A percentile compares a stretch with the other conserved stretches of the same genome.
phyloP scores from a whole-genome alignment of 2,888 invertebrate species.

The Cataglyphis cursor region DNA sequence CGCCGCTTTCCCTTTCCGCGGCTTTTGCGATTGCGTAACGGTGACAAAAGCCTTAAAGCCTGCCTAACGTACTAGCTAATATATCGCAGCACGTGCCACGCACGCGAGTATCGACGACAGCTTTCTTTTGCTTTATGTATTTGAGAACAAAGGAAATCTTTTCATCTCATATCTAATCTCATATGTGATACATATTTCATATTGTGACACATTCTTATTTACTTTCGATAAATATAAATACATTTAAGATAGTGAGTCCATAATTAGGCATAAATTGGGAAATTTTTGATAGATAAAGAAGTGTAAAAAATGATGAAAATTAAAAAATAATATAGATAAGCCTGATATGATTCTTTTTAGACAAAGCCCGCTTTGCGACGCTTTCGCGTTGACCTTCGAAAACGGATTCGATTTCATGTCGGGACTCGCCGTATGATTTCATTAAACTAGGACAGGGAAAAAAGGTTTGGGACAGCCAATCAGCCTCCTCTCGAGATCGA shows the following conservation, averaged over 20 bases:
- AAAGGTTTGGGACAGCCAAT: constrained; percentile 70
- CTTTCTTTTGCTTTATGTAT: constrained; percentile 19
- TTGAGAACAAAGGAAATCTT: constrained; percentile 30
- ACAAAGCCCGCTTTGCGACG: background rate
- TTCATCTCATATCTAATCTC: constrained; percentile 23
- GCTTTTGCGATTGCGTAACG: constrained; percentile 75
- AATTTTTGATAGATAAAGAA: background rate
- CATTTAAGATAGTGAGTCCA: background rate
- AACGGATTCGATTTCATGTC: constrained; percentile 59
- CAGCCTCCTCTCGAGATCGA: constrained; percentile 78
- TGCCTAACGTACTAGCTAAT: constrained; percentile 36
- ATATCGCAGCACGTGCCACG: constrained; percentile 65
- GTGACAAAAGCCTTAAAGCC: constrained; percentile 59
- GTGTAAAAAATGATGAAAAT: background rate
- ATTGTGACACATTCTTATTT: constrained; percentile 17
- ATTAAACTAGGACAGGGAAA: constrained; percentile 65
- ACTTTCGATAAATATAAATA: background rate
- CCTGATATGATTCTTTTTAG: background rate
- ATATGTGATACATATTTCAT: background rate
- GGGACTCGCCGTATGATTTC: constrained; percentile 67
- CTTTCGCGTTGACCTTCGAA: constrained; percentile 53
- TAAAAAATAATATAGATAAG: background rate
- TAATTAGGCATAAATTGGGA: background rate
- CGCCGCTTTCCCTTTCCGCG: constrained; percentile 80
- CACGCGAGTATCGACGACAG: constrained; percentile 51